These are phyloP conservation scores for Puntigrus tetrazona DNA, from an alignment of 2,113 vertebrate species.

Conservation along the genomic window DNA sequence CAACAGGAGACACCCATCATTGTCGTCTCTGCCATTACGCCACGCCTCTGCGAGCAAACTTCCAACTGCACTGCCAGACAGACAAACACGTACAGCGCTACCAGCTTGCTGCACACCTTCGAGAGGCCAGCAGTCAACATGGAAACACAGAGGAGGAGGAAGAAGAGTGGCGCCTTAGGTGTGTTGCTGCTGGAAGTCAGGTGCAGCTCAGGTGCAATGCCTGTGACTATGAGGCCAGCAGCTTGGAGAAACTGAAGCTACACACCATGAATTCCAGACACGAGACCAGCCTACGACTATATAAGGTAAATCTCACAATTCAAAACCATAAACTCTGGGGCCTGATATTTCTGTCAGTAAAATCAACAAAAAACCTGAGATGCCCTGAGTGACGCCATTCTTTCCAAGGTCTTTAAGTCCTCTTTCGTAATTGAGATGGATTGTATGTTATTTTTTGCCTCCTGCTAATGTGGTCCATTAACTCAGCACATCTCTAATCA, in stretches of 20 bases:
- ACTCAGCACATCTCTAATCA: conserved; percentile 90
- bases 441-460: conserved; percentile 87
- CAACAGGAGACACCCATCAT: conserved; percentile 90
- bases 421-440: conserved; percentile 87
- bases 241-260: conserved; percentile 92
- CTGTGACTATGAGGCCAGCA: conserved; percentile 94
- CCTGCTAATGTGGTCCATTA: conserved; percentile 92
- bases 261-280: conserved; percentile 93
- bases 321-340: neutral
- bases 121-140: conserved; percentile 75
- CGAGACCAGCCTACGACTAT: conserved; percentile 91
- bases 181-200: conserved; percentile 90
- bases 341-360: neutral
- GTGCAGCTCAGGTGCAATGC: conserved; percentile 94
- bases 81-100: conserved; percentile 94
- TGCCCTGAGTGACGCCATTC: conserved; percentile 59
- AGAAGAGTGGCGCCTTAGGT: conserved; percentile 86
- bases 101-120: conserved; percentile 95
- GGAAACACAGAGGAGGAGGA: conserved; percentile 60
- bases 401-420: conserved; percentile 72
- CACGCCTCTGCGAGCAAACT: conserved; percentile 97
- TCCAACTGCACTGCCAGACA: conserved; percentile 92
- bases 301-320: conserved; percentile 80
- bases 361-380: neutral
- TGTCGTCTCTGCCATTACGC: conserved; percentile 96